Conservation (phyloP, 2,797 vertebrate species). For the Cossypha heuglini region DNA sequence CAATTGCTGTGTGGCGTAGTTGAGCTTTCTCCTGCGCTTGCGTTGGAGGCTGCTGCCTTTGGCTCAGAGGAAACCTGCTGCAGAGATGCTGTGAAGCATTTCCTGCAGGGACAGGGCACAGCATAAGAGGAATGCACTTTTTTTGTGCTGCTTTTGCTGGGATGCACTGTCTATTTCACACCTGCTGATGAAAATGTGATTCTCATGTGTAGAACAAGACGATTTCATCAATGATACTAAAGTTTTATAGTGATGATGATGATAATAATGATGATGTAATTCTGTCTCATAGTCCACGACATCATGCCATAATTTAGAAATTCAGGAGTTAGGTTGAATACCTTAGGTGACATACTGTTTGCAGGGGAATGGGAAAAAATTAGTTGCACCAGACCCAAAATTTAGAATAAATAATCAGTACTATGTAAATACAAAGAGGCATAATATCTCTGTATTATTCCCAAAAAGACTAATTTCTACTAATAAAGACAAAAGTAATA, state of each 20-base stretch:
- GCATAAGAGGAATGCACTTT: background rate
- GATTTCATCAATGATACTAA: background rate
- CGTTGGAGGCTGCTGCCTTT: background rate
- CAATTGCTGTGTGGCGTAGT: background rate
- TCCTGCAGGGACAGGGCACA: background rate
- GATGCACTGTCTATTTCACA: background rate
- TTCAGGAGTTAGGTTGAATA: background rate
- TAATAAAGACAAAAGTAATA: background rate
- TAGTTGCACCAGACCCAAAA: background rate
- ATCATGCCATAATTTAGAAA: background rate
- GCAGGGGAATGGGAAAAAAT: background rate
- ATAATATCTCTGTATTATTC: background rate
- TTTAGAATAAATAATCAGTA: background rate
- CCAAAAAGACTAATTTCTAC: background rate
- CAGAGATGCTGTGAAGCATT: background rate
- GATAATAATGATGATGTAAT: background rate
- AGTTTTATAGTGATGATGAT: background rate
- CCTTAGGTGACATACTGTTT: background rate
- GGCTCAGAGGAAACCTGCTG: background rate
- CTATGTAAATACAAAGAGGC: background rate
- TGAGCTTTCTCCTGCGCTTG: background rate
- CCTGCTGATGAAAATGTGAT: background rate
- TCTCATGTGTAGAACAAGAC: background rate
- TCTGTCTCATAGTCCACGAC: background rate
- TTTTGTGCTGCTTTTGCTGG: background rate